A percentile compares a stretch with the other conserved stretches of the same genome.
Conservation (phyloP, 2,888 invertebrate species). For the Masnerella sp. region DNA sequence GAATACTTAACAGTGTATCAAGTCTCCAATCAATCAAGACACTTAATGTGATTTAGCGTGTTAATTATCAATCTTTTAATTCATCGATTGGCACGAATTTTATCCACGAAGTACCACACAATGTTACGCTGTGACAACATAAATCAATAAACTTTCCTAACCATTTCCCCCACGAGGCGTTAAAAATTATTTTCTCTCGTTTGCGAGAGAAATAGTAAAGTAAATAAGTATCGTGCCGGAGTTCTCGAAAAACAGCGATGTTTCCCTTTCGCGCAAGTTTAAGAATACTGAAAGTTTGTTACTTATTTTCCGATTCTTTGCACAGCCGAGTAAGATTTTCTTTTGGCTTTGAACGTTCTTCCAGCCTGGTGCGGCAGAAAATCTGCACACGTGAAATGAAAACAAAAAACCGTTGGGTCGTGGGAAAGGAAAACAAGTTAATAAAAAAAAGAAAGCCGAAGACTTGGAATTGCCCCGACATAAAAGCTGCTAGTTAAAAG, state of each 20-base stretch:
- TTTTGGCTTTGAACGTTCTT: constrained; percentile 7
- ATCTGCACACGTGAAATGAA: background rate
- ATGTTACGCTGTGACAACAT: too few relatives aligned
- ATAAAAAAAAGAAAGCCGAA: constrained; percentile 14
- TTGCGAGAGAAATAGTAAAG: too few relatives aligned
- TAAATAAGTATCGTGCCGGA: too few relatives aligned
- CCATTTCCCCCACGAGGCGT: background rate
- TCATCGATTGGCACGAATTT: background rate
- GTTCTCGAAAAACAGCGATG: too few relatives aligned
- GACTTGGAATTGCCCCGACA: constrained; percentile 28
- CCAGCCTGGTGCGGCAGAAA: constrained; percentile 7
- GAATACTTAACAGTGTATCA: constrained; percentile 10
- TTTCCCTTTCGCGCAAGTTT: constrained; percentile 3
- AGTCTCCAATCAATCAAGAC: constrained; percentile 21
- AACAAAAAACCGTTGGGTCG: constrained; percentile 2
- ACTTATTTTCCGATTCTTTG: constrained; percentile 22
- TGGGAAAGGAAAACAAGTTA: background rate
- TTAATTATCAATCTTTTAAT: constrained; percentile 2
- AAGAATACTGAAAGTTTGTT: constrained; percentile 13
- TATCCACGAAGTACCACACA: too few relatives aligned
- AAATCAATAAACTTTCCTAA: background rate
- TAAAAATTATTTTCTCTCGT: too few relatives aligned
- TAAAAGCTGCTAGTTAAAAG: constrained; percentile 52
- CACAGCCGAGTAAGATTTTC: constrained; percentile 4
- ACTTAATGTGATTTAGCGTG: constrained; percentile 3